Evolutionary conservation across 2,888 invertebrate genomes (phyloP), one percentile per base, ranked within the genome.

Genomic region (Tenthredo scrophulariae): DNA sequence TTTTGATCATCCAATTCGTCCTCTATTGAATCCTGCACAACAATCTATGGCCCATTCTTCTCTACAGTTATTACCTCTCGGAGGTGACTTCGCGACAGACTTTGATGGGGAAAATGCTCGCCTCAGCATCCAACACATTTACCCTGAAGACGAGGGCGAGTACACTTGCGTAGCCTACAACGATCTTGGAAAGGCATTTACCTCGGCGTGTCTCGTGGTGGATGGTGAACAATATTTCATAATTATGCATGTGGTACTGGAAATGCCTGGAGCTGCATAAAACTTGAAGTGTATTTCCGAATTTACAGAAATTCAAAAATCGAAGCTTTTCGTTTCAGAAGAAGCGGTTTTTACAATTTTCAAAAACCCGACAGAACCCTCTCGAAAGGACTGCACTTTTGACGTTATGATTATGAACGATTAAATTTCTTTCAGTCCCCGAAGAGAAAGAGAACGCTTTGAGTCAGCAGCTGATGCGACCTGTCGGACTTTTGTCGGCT

Each of bases 101-200:
- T 96, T 96, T 89, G 96, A 97, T 83, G 96, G 96, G 0, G 96
- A 96, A 77, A 95, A 95, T 0, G 97, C 97, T 1, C 95, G 96
- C 26, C 94, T 98, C 85, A 95, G 94, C 88, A 97, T 98, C 90
- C 95, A 95, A 18, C 96, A 97, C 85, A 96, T 98, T 62, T 97
- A 97, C 87, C 97, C 97, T 0, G 98, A 98, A 90, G 98, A 98
- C 91, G 98, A 98, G 92, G 98, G 98, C 84, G 97, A 97, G 89
- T 98, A 98, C 93, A 96, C 96, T 0, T 98, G 98, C 91, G 96
- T 97, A 70, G 98, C 97, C 0, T 96, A 95, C 91, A 98, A 98
- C 92, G 96, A 96, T 87, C 95, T 98, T 84, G 99, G 99, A 79
- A 96, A 96, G 92, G 96, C 96, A 46, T 95, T 95, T 86, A 97